Base-by-base conservation (phyloP, 2,797 vertebrate species). In the Notamacropus eugenii region DNA sequence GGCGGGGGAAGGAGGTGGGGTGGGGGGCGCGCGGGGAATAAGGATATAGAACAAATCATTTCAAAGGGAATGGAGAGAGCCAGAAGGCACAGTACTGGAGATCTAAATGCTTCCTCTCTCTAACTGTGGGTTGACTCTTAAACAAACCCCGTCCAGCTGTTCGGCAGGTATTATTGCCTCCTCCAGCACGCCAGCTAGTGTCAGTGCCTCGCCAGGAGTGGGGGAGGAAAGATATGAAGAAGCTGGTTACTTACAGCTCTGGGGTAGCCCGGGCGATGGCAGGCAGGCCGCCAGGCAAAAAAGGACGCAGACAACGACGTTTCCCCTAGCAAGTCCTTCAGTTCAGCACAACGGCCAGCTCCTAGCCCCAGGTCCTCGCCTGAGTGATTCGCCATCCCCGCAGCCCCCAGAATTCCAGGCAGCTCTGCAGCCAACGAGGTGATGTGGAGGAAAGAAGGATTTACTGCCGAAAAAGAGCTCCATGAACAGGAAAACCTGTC, bases 281-380 rank as follows among this genome's bases (percentile, higher is more conserved):
- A 34, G 90, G 50, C 90, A 54, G 54, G 90, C 11, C 50, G 67
- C 67, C 67, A 46, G 74, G 74, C 74, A 82, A 82, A 82, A 82
- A 46, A 82, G 40, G 74, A 82, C 40, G 40, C 74, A 82, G 74
- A 46, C 74, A 24, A 11, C 74, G 57, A 82, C 50, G 54, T 90
- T 52, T 92, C 67, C 29, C 92, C 34, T 19, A 74, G 67, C 19
- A n/a, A 74, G 67, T n/a, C 67, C 67, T 40, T 82, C 74, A 82
- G 94, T 93, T 98, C 97, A 98, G 98, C 97, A 98, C 98, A 98
- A 97, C 97, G 98, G 98, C 50, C 97, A 98, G 98, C 97, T 96
- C 98, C 97, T 54, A n/a, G 91, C 54, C 82, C 93, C 62, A 0
- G 10, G 11, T 22, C 54, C 57, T 31, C 46, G 6, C 12, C 52